phyloP scores from a whole-genome alignment of 2,888 invertebrate genomes.

The Hypomecis punctinalis region DNA sequence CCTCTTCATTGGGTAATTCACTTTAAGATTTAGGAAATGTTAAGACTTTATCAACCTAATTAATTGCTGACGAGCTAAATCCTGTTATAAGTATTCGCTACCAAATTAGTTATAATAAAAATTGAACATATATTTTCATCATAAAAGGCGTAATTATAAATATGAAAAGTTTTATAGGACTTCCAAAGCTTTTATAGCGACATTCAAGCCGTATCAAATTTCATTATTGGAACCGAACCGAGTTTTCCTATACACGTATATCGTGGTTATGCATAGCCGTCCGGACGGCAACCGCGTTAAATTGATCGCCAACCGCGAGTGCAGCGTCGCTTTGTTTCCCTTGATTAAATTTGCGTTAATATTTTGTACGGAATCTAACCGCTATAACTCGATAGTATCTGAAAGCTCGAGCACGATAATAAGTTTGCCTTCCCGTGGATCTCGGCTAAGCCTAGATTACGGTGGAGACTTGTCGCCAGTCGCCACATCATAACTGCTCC shows the following conservation, averaged over 20 bases:
- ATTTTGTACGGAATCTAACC: conserved; percentile 3
- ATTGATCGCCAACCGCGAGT: conserved; percentile 29
- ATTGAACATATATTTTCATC: too few relatives aligned
- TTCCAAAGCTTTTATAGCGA: conserved; percentile 9
- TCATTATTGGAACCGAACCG: conserved; percentile 26
- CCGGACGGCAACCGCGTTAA: conserved; percentile 30
- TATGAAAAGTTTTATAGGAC: conserved; percentile 1
- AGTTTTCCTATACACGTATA: conserved; percentile 13
- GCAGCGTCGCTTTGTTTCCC: conserved; percentile 28
- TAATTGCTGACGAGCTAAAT: too few relatives aligned
- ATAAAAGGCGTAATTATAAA: too few relatives aligned
- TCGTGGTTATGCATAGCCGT: conserved; percentile 27
- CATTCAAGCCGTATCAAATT: conserved; percentile 21
- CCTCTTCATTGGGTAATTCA: neutral
- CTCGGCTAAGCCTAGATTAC: conserved; percentile 30
- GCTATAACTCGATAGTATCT: conserved; percentile 6
- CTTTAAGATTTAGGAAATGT: neutral
- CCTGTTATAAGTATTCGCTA: too few relatives aligned
- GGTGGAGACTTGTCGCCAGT: conserved; percentile 53
- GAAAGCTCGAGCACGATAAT: conserved; percentile 21
- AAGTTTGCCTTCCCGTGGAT: conserved; percentile 19
- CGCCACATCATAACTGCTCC: conserved; percentile 63
- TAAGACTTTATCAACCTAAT: too few relatives aligned
- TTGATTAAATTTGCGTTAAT: conserved; percentile 32
- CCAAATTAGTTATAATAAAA: too few relatives aligned